Base-by-base conservation (phyloP, 2,113 vertebrate species). In the Rana temporaria region DNA sequence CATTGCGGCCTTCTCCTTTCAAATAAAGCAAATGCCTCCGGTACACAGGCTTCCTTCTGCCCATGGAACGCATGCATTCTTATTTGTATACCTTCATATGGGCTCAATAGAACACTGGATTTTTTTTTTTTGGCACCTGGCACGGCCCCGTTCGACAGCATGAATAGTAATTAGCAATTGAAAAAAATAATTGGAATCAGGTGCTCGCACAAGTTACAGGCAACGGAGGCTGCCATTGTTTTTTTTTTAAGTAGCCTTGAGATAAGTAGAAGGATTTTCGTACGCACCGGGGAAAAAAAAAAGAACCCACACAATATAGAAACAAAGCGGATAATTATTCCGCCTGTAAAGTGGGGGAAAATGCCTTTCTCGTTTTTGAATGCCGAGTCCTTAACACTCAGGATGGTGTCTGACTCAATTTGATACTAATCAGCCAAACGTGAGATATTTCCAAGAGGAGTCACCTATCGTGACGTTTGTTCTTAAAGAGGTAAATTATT, bases 131-230 rank as follows among this genome's bases (percentile, higher is more conserved):
- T 77, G 74, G 74, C 74, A 77, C 74, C 57, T 53, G 38, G 60
- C 20, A n/a, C 17, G 3, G 57, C 73, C 57, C 57, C 15, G 6
- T 20, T 62, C 64, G 38, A 18, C 15, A 26, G 24, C 48, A 8
- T 52, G 74, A 64, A 64, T 52, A 48, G 73, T 76, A 76, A 76
- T 76, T 76, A 76, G 73, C 34, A 17, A 75, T 75, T 63, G 57
- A 64, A 48, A 48, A 22, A 38, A 64, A 42, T 77, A 64, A 77
- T 77, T 64, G 74, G 26, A 77, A 52, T 64, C 74, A 77, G 74
- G 74, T 77, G 53, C 26, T 72, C 19, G 53, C 16, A 17, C 59
- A 19, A 26, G 42, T 26, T 57, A 17, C 26, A 48, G 42, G 7
- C 24, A 62, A 34, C 32, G 38, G 60, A n/a, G 4, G 74, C 22